Base-by-base conservation (phyloP, 2,797 vertebrate genomes). In the Cynopterus sphinx region DNA sequence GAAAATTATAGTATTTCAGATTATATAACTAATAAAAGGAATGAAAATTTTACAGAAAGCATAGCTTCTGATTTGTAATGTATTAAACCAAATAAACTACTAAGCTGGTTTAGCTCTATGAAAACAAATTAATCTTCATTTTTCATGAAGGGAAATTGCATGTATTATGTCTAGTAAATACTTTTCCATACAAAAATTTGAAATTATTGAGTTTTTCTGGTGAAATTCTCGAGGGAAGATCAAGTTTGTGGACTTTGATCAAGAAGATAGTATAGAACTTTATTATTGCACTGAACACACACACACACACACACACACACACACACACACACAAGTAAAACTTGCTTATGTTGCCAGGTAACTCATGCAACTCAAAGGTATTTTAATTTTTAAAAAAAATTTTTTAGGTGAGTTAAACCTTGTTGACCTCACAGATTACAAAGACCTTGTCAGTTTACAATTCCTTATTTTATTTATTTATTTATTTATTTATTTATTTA, bases 121-220 rank as follows among this genome's bases (percentile, higher is more conserved):
- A 88, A 96, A 97, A 84, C 46, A 94, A 94, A 59, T 83, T 78
- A 91, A 63, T 91, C 85, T 96, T 88, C 36, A 81, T 92, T 92
- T 93, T 57, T 92, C 55, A 82, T 78, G 36, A 86, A 94, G 57
- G 53, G 31, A 93, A 86, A n/a, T 86, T 85, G 28, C 41, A 61
- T 31, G 12, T 87, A 16, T 73, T 73, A 83, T 55, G 2, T 85
- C 21, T 81, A 77, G 24, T 88, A 81, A 91, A 63, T 28, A 81
- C 26, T 92, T 36, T 87, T 15, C 26, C 17, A 11, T 65, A 51
- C 33, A 53, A 84, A 3, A 59, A 28, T 79, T 61, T 87, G 70
- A 75, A 36, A 88, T 90, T 21, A 16, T 49, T 85, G 24, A 92
- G 26, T 33, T 65, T 71, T 67, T 43, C 78, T 63, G 33, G 68